Percentiles rank a stretch among this genome's conserved stretches.
These are phyloP conservation scores for Ophraella communa DNA, from an alignment of 2,888 invertebrate genomes.

Conservation along the genomic window DNA sequence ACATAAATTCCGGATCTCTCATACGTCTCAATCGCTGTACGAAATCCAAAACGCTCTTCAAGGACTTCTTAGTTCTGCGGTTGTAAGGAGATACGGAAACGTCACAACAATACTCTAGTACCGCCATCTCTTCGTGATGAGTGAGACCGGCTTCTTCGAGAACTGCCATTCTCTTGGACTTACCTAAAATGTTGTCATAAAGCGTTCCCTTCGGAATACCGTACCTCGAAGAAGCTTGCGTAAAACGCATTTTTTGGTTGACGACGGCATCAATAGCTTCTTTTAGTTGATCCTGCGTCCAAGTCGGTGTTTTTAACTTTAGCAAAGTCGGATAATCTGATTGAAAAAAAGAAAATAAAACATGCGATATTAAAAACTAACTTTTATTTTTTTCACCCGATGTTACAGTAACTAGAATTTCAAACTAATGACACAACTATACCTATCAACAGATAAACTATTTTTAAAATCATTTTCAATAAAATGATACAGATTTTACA, in stretches of 20 bases:
- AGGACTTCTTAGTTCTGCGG: conserved; percentile 73
- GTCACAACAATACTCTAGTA: conserved; percentile 77
- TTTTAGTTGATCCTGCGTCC: conserved; percentile 76
- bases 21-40: conserved; percentile 69
- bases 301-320: conserved; percentile 77
- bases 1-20: conserved; percentile 70
- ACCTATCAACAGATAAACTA: background rate
- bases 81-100: conserved; percentile 74
- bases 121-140: conserved; percentile 67
- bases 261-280: conserved; percentile 79
- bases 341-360: conserved; percentile 48
- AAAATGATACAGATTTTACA: no score
- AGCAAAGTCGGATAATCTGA: conserved; percentile 69
- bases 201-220: conserved; percentile 79
- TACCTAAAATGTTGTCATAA: conserved; percentile 79
- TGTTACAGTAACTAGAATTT: background rate
- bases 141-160: conserved; percentile 72
- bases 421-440: background rate
- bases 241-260: conserved; percentile 78
- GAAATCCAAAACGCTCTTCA: conserved; percentile 68
- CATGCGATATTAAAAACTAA: conserved; percentile 36
- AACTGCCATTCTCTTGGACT: conserved; percentile 78
- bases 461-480: no score
- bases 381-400: background rate
- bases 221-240: conserved; percentile 74